Conservation (phyloP, 2,113 vertebrate genomes). For the Nerophis ophidion region DNA sequence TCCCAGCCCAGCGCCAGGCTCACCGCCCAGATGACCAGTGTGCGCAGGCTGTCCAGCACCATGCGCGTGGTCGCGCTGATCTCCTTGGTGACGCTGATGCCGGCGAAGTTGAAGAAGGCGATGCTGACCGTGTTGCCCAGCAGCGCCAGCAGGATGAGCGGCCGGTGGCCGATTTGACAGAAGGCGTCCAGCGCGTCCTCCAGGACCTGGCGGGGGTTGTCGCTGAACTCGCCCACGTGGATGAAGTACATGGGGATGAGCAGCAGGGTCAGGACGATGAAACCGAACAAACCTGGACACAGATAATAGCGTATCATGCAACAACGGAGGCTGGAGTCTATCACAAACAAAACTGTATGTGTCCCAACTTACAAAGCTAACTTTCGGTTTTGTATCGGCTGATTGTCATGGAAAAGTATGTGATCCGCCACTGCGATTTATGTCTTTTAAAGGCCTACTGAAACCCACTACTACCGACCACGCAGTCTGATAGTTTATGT, state of each 20-base stretch:
- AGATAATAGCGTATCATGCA: not conserved
- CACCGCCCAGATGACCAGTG: slow-evolving; percentile 84
- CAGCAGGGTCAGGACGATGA: slow-evolving; percentile 80
- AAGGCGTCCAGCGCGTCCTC: slow-evolving; percentile 87
- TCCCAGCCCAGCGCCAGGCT: slow-evolving; percentile 89
- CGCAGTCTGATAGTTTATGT: no score
- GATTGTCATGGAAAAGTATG: no score
- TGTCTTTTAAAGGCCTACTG: no score
- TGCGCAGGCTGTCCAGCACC: slow-evolving; percentile 94
- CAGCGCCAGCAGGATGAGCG: slow-evolving; percentile 81
- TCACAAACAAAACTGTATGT: no score
- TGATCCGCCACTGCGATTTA: no score
- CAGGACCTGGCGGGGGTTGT: slow-evolving; percentile 72
- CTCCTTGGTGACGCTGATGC: slow-evolving; percentile 93
- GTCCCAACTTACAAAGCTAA: no score
- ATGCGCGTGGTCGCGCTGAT: slow-evolving; percentile 94
- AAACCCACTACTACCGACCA: no score
- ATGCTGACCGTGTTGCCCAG: slow-evolving; percentile 89
- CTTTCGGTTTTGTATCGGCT: no score
- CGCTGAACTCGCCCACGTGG: slow-evolving; percentile 70
- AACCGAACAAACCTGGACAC: slow-evolving; percentile 84
- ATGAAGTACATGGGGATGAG: slow-evolving; percentile 92
- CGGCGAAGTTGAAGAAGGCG: slow-evolving; percentile 94
- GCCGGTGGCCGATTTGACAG: slow-evolving; percentile 82
- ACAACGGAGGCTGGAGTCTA: no score